These are phyloP conservation scores for Thalassophryne amazonica DNA, from an alignment of 2,797 vertebrate species.

Conservation along the genomic window DNA sequence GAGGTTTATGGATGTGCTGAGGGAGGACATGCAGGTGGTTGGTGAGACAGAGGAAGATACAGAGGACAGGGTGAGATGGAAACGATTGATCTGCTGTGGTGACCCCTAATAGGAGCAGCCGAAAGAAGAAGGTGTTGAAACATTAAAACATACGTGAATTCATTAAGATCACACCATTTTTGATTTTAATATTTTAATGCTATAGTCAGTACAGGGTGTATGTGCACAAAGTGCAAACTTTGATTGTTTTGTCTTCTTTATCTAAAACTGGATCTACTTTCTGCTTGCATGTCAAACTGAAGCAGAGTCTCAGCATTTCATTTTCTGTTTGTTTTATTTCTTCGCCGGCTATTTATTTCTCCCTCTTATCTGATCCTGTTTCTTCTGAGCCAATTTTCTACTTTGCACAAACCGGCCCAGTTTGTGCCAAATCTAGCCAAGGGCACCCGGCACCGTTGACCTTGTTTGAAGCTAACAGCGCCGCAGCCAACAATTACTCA, in stretches of 20 bases:
- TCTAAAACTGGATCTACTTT: constrained; percentile 26
- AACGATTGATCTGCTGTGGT: too few relatives aligned
- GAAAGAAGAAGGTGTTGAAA: too few relatives aligned
- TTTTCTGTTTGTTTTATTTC: background rate
- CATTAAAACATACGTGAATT: too few relatives aligned
- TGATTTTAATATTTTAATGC: too few relatives aligned
- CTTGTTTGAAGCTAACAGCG: constrained; percentile 32
- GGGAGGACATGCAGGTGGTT: too few relatives aligned
- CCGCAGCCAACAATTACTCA: constrained; percentile 33
- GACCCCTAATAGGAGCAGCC: too few relatives aligned
- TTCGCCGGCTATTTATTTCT: background rate
- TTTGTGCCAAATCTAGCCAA: background rate
- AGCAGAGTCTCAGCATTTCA: background rate
- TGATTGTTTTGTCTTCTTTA: background rate
- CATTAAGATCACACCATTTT: too few relatives aligned
- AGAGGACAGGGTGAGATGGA: too few relatives aligned
- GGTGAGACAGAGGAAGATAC: too few relatives aligned
- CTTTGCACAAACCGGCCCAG: background rate
- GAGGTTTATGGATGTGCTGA: too few relatives aligned
- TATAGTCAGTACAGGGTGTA: too few relatives aligned
- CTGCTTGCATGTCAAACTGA: constrained; percentile 1
- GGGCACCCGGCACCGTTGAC: constrained; percentile 19
- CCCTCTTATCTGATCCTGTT: background rate
- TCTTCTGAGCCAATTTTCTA: background rate
- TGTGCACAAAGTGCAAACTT: too few relatives aligned